These are phyloP conservation scores for Nomada ferruginata DNA, from an alignment of 2,888 invertebrate species.

Conservation along the genomic window DNA sequence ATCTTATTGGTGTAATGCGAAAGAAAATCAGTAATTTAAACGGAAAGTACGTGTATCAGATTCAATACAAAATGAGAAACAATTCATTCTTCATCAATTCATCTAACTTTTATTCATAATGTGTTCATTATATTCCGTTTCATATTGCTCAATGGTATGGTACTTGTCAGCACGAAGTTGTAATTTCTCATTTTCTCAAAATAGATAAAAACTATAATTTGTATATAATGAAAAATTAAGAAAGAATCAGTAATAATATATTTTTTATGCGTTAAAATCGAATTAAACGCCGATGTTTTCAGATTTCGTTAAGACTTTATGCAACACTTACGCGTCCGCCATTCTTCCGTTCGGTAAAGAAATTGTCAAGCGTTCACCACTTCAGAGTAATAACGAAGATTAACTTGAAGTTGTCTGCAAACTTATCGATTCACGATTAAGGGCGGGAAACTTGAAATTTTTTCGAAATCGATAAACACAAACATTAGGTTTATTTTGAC, in stretches of 20 bases:
- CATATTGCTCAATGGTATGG: conserved; percentile 10
- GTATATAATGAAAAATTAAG: conserved; percentile 21
- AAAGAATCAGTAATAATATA: conserved; percentile 34
- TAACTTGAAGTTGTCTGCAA: conserved; percentile 17
- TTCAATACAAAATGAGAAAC: not conserved
- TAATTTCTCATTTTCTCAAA: conserved; percentile 1
- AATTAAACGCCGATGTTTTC: conserved; percentile 70
- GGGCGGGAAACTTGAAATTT: conserved; percentile 38
- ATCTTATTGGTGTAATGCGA: not conserved
- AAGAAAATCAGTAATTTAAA: not conserved
- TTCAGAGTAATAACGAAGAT: conserved; percentile 18
- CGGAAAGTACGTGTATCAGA: not conserved
- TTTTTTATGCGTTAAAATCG: not conserved
- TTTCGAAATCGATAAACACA: too few species aligned
- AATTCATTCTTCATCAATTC: not conserved
- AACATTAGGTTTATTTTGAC: too few species aligned
- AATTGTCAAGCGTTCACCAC: conserved; percentile 41
- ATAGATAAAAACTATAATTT: conserved; percentile 61
- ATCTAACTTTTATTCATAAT: not conserved
- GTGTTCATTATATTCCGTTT: conserved; percentile 13
- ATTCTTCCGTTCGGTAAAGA: conserved; percentile 74
- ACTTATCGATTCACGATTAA: not conserved
- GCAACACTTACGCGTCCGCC: conserved; percentile 79
- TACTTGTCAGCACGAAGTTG: conserved; percentile 27
- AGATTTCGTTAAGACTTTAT: conserved; percentile 70